Conservation (phyloP, 2,113 vertebrate genomes). For the Oryzias curvinotus region DNA sequence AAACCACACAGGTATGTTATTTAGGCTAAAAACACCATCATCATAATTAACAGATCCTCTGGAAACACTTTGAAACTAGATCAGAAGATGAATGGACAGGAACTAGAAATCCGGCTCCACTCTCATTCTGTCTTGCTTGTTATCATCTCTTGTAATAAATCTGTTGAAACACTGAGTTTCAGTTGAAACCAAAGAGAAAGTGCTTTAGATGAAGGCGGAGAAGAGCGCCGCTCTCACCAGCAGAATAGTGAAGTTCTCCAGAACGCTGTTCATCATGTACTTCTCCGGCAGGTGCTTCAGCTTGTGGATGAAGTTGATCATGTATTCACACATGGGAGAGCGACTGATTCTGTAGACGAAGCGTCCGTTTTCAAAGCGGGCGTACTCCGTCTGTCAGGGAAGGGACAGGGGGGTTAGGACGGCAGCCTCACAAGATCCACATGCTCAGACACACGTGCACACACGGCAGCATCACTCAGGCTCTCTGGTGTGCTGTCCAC, state of each 20-base stretch:
- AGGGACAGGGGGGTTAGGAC: not conserved
- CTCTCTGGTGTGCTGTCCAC: not conserved
- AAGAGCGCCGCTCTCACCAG: constrained; percentile 78
- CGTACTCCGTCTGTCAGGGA: constrained; percentile 89
- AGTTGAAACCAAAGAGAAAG: not conserved
- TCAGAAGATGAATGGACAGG: too few species aligned
- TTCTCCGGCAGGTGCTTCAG: constrained; percentile 99
- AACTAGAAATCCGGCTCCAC: not conserved
- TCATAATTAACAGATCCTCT: too few species aligned
- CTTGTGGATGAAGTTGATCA: constrained; percentile 99
- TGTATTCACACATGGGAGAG: constrained; percentile 99
- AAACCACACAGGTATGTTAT: too few species aligned
- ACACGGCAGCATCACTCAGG: too few species aligned
- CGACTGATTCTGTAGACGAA: constrained; percentile 98
- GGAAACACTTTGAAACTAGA: too few species aligned
- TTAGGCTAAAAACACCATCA: too few species aligned
- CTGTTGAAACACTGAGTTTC: not conserved
- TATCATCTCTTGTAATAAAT: not conserved
- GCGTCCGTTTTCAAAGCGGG: constrained; percentile 93
- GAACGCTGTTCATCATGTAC: constrained; percentile 99
- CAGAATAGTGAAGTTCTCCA: constrained; percentile 99
- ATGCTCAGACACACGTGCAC: too few species aligned
- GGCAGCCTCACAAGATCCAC: too few species aligned
- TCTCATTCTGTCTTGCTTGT: too few species aligned
- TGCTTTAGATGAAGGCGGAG: not conserved